Percentiles rank a stretch among this genome's conserved stretches.
These are phyloP conservation scores for Melanerpes aurifrons DNA, from an alignment of 2,113 vertebrate species.

Conservation along the genomic window DNA sequence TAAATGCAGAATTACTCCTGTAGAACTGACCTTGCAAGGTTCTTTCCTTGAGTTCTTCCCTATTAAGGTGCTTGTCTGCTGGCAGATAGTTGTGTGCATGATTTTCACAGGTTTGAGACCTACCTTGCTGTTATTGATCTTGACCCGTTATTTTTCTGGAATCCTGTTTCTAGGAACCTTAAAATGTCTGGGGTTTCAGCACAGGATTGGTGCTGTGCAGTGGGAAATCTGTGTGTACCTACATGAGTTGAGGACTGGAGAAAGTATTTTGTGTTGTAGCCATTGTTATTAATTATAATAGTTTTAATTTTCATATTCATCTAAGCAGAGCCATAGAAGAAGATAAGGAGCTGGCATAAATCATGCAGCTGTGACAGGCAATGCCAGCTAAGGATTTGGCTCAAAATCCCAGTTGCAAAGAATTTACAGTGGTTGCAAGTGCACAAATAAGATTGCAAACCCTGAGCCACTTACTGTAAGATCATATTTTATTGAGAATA, in stretches of 20 bases:
- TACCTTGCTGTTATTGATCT: neutral
- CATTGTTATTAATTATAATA: neutral
- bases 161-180: neutral
- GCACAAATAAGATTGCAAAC: constrained; percentile 57
- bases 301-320: neutral
- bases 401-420: constrained; percentile 40
- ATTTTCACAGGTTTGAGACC: neutral
- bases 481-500: constrained; percentile 69
- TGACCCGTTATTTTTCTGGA: neutral
- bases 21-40: neutral
- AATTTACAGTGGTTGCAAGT: constrained; percentile 54
- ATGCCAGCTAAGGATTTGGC: neutral
- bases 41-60: neutral
- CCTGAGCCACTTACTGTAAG: constrained; percentile 50
- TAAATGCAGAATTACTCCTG: neutral
- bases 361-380: neutral
- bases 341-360: neutral
- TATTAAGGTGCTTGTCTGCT: neutral
- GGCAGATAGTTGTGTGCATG: neutral
- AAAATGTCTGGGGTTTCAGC: neutral
- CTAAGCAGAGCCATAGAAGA: neutral
- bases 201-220: neutral
- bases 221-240: neutral
- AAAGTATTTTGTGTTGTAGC: neutral
- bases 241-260: neutral